Conservation (phyloP, 2,888 invertebrate species). For the Cetonia aurata region DNA sequence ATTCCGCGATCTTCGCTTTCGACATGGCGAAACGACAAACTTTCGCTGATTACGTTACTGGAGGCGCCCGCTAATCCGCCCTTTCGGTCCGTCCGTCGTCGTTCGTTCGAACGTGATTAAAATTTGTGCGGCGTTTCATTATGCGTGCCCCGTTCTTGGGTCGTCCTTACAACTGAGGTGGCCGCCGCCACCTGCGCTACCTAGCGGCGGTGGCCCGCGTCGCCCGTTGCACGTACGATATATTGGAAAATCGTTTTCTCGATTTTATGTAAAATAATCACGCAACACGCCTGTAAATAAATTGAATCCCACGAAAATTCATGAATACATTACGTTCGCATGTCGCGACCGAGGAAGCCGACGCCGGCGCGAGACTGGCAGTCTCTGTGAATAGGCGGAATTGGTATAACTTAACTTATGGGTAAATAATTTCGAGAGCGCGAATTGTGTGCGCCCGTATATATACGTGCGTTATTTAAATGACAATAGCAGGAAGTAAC, state of each 20-base stretch:
- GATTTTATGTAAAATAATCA: constrained; percentile 33
- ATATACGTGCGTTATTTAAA: constrained; percentile 15
- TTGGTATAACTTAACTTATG: constrained; percentile 20
- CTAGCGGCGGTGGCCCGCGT: neutral
- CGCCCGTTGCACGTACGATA: constrained; percentile 10
- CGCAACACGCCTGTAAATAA: constrained; percentile 31
- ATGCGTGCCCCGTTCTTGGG: constrained; percentile 1
- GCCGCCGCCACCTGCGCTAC: constrained; percentile 10
- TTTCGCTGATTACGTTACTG: constrained; percentile 3
- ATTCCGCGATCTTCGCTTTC: constrained; percentile 11
- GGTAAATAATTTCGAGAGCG: constrained; percentile 22
- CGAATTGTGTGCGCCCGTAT: neutral
- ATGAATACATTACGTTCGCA: constrained; percentile 34
- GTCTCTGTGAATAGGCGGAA: constrained; percentile 18
- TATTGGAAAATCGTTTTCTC: constrained; percentile 31
- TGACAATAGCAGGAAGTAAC: constrained; percentile 16
- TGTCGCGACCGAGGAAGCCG: constrained; percentile 7
- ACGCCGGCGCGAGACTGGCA: neutral
- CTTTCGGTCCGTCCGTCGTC: neutral
- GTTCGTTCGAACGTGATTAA: constrained; percentile 21
- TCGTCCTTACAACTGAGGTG: neutral
- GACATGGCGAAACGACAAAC: constrained; percentile 3
- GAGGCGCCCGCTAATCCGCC: neutral
- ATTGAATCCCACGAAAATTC: constrained; percentile 32
- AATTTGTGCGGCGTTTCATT: constrained; percentile 23